These are phyloP conservation scores for Pachypanchax playfairii DNA, from an alignment of 2,113 vertebrate species.

Conservation along the genomic window DNA sequence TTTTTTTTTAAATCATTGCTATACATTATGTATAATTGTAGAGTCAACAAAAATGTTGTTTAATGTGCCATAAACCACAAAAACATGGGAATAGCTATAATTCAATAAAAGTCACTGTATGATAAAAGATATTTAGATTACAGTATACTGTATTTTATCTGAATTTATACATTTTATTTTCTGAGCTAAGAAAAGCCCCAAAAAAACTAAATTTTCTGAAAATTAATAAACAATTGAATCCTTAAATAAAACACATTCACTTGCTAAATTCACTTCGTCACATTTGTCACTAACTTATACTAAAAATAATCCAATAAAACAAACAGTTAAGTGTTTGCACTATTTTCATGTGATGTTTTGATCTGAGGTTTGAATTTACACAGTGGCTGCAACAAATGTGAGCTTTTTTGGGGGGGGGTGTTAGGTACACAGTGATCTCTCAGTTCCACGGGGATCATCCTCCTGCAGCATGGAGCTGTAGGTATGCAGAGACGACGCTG, in stretches of 20 bases:
- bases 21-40: too few species aligned
- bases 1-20: too few species aligned
- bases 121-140: not conserved
- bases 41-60: too few species aligned
- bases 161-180: too few species aligned
- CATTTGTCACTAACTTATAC: slow-evolving; percentile 20
- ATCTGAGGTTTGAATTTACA: slow-evolving; percentile 32
- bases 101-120: too few species aligned
- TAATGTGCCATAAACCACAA: too few species aligned
- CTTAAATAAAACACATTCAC: not conserved
- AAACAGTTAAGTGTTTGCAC: slow-evolving; percentile 25
- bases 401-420: slow-evolving; percentile 44
- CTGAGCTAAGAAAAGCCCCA: not conserved
- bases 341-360: slow-evolving; percentile 33
- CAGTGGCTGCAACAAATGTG: slow-evolving; percentile 57
- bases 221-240: not conserved
- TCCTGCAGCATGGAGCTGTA: slow-evolving; percentile 42
- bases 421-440: slow-evolving; percentile 50
- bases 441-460: slow-evolving; percentile 49
- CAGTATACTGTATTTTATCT: too few species aligned
- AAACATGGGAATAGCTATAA: too few species aligned
- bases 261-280: too few species aligned
- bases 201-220: not conserved
- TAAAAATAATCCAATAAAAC: slow-evolving; percentile 47
- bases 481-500: slow-evolving; percentile 55